Evolutionary conservation across 2,888 invertebrate genomes (phyloP).

Genomic region (Mamestra brassicae): DNA sequence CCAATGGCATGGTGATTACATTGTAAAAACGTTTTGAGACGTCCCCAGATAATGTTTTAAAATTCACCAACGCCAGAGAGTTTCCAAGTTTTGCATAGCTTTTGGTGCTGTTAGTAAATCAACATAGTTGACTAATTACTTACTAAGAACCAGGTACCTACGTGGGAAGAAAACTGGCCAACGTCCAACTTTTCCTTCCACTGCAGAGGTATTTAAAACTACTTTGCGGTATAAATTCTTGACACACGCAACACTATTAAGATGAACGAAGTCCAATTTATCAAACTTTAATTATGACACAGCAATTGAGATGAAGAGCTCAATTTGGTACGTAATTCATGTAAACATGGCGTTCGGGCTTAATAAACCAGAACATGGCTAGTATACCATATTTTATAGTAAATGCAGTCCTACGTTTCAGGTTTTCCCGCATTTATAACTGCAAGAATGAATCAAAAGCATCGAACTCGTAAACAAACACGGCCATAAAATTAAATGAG

Average conservation of each 20-base stretch:
- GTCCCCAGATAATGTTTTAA: no score
- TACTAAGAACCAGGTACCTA: background rate
- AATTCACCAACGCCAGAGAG: no score
- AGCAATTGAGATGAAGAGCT: constrained; percentile 40
- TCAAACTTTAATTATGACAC: constrained; percentile 51
- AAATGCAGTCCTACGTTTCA: constrained; percentile 26
- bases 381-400: constrained; percentile 29
- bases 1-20: no score
- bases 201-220: constrained; percentile 14
- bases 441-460: constrained; percentile 29
- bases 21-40: no score
- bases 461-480: constrained; percentile 24
- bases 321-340: constrained; percentile 33
- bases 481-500: constrained; percentile 29
- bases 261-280: constrained; percentile 35
- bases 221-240: constrained; percentile 19
- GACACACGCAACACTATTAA: constrained; percentile 30
- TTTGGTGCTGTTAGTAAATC: background rate
- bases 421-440: constrained; percentile 27
- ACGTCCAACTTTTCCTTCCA: background rate
- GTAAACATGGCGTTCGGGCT: constrained; percentile 37
- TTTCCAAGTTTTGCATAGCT: background rate
- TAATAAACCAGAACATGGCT: constrained; percentile 46
- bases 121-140: constrained; percentile 2
- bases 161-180: background rate